A percentile compares a stretch with the other conserved stretches of the same genome.
phyloP scores from a whole-genome alignment of 2,113 vertebrate genomes.

The Phyllostomus hastatus region DNA sequence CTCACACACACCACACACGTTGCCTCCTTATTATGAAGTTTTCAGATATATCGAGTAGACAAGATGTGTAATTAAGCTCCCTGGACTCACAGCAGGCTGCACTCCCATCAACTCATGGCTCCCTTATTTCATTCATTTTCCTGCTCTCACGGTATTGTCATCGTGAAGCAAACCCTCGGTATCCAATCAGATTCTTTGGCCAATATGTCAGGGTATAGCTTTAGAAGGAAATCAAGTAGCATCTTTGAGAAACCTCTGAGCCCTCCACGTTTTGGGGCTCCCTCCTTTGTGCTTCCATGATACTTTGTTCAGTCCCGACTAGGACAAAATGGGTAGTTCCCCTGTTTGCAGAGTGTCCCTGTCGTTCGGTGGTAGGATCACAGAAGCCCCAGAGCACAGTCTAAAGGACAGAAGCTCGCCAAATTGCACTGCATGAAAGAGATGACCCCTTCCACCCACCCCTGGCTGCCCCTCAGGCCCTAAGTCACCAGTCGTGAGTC shows the following conservation, averaged over 20 bases:
- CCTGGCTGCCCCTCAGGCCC: no score
- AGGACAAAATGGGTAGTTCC: not conserved
- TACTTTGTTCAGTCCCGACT: not conserved
- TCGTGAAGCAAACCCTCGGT: not conserved
- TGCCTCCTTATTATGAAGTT: not conserved
- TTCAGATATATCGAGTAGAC: not conserved
- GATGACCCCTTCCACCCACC: accelerated
- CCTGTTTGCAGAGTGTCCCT: not conserved
- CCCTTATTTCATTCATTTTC: not conserved
- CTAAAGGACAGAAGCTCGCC: not conserved
- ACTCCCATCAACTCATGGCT: not conserved
- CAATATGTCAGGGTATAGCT: not conserved
- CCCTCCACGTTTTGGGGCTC: not conserved
- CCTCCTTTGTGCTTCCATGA: not conserved
- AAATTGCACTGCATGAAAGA: not conserved
- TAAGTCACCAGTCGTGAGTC: not conserved
- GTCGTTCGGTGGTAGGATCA: not conserved
- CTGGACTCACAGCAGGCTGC: not conserved
- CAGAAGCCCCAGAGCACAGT: not conserved
- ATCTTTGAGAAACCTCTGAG: not conserved
- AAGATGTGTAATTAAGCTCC: not conserved
- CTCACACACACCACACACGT: not conserved
- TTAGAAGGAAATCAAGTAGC: not conserved
- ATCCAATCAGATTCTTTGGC: not conserved
- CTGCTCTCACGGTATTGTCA: not conserved